Evolutionary conservation across 2,797 vertebrate species (phyloP), one percentile per base, ranked within the genome.

Genomic region (Sphenopsis melanotis): DNA sequence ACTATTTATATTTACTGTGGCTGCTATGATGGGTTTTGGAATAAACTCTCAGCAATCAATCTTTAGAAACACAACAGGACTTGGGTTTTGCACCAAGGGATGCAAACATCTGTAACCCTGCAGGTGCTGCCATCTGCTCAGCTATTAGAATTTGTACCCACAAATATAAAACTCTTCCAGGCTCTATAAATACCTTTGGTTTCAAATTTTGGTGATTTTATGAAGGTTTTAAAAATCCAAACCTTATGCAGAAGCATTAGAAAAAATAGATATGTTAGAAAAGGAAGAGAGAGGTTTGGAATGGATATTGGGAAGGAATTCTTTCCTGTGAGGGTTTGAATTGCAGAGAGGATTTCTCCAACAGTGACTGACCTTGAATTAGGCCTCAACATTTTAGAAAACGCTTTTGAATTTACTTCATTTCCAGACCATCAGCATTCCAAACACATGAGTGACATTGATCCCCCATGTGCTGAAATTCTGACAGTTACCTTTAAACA

Each of bases 71-170:
- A 83, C 57, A 71, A 37, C 4, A 65, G 56, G 71, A 37, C 63
- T 37, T 30, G 52, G 12, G 17, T 72, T 90, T 80, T 85, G 79
- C 76, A 78, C 59, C 44, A 15, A 83, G 65, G 50, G 53, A 86
- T 36, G 2, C 15, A 10, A 41, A 70, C 44, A 69, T 52, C 85
- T 86, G 50, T 24, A 95, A 78, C 50, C 59, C 37, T 30, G 57
- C 93, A 94, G 87, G 61, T 88, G 79, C 44, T 61, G 20, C 91
- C 63, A 88, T 83, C 87, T 94, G 93, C 39, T 94, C 63, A 7
- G 13, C 2, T 21, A 55, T 61, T 22, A 47, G 36, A 83, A 30
- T 20, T 13, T 34, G 69, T 39, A 65, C 72, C 75, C 85, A 65
- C 42, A 52, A 72, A 90, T n/a, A 83, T 24, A 68, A 50, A 71